A percentile compares a stretch with the other conserved stretches of the same genome.
Conservation (phyloP, 2,113 vertebrate species). For the Silurus meridionalis region DNA sequence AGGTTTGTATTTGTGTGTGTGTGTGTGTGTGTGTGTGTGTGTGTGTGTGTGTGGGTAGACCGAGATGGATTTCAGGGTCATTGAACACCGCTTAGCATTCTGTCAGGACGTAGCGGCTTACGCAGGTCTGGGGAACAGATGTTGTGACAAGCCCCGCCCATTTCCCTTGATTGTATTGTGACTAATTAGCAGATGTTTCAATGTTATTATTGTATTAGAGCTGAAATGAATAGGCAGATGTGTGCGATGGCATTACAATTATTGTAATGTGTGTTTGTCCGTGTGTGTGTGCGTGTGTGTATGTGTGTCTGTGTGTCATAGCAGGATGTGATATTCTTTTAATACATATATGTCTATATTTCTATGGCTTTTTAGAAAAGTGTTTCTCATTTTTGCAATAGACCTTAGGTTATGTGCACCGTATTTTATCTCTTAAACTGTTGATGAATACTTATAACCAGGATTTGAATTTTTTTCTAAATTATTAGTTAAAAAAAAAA, state of each 20-base stretch:
- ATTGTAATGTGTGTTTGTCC: conserved; percentile 59
- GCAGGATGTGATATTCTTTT: not conserved
- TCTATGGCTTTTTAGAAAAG: not conserved
- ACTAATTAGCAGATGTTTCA: conserved; percentile 77
- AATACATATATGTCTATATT: not conserved
- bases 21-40: conserved; percentile 43
- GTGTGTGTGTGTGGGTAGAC: conserved; percentile 40
- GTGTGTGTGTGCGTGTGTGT: conserved; percentile 1
- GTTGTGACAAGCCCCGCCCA: conserved; percentile 63
- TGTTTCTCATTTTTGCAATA: not conserved
- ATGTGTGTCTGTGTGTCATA: conserved; percentile 11
- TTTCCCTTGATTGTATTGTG: conserved; percentile 71
- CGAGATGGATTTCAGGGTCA: conserved; percentile 61
- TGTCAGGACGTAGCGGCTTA: conserved; percentile 23
- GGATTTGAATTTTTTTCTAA: no score
- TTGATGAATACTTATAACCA: not conserved
- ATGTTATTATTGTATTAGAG: conserved; percentile 78
- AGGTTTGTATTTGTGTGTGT: conserved; percentile 39
- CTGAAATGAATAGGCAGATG: conserved; percentile 78
- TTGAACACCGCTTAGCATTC: conserved; percentile 47
- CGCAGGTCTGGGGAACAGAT: conserved; percentile 64
- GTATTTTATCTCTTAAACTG: not conserved
- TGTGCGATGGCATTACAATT: conserved; percentile 58
- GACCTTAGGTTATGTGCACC: no score
- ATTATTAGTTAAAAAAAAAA: no score